Conservation (phyloP, 1,140 invertebrate genomes). For the Tenebrio molitor region DNA sequence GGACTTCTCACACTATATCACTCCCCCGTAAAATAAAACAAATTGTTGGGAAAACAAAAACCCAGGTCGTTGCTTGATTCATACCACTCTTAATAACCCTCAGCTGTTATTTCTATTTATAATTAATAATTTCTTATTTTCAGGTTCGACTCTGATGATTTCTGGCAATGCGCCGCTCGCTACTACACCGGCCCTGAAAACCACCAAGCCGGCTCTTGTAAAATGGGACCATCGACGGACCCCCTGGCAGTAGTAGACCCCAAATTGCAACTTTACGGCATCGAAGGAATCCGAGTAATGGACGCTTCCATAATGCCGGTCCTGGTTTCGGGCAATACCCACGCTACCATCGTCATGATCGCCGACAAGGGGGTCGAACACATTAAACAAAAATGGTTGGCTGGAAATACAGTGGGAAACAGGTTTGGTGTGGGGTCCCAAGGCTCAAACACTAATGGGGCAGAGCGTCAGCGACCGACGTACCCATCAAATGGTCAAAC, state of each 20-base stretch:
- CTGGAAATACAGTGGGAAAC: neutral
- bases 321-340: constrained; percentile 84
- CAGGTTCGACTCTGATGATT: constrained; percentile 82
- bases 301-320: constrained; percentile 86
- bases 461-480: neutral
- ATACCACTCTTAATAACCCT: too few relatives aligned
- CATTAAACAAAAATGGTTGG: constrained; percentile 77
- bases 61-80: too few relatives aligned
- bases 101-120: too few relatives aligned
- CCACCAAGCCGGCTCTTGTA: constrained; percentile 87
- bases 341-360: constrained; percentile 87
- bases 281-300: constrained; percentile 79
- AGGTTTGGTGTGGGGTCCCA: constrained; percentile 24
- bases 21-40: too few relatives aligned
- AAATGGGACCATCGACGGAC: constrained; percentile 81
- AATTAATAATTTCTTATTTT: too few relatives aligned
- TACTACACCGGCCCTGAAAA: constrained; percentile 85
- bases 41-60: too few relatives aligned
- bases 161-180: constrained; percentile 85
- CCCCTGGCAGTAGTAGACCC: constrained; percentile 79
- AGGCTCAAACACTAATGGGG: neutral
- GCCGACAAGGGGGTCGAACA: constrained; percentile 85
- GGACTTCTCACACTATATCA: too few relatives aligned
- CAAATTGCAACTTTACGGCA: constrained; percentile 77
- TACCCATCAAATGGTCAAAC: neutral